Conservation (phyloP, 2,113 vertebrate genomes). For the Garra rufa region DNA sequence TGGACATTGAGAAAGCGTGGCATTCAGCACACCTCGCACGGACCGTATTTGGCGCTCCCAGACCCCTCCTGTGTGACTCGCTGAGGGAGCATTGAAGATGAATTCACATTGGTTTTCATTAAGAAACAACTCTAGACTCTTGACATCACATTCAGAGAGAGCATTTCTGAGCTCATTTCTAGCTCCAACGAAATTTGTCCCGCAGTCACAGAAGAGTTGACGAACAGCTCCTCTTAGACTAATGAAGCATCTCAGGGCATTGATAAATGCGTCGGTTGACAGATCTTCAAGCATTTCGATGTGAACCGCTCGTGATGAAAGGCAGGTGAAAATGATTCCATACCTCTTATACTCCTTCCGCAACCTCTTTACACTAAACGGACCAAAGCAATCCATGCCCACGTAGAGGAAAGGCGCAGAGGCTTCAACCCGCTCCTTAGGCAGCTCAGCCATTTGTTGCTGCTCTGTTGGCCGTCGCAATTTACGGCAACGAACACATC, state of each 20-base stretch:
- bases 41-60: constrained; percentile 20
- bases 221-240: no score
- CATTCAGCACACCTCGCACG: background rate
- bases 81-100: constrained; percentile 29
- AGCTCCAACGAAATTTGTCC: no score
- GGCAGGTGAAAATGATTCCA: constrained; percentile 19
- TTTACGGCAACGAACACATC: background rate
- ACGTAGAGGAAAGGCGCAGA: background rate
- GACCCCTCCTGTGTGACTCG: constrained; percentile 1
- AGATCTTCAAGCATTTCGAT: background rate
- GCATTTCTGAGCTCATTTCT: no score
- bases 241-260: no score
- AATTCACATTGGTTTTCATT: constrained; percentile 14
- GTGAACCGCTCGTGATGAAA: background rate
- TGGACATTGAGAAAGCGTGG: background rate
- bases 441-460: background rate
- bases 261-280: background rate
- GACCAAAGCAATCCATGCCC: constrained; percentile 10
- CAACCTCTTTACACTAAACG: background rate
- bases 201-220: no score
- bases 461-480: background rate
- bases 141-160: no score
- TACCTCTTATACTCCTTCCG: constrained; percentile 15
- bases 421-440: background rate
- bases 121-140: no score